phyloP scores from a whole-genome alignment of 2,797 vertebrate species.

The Pangasius larnaudii region DNA sequence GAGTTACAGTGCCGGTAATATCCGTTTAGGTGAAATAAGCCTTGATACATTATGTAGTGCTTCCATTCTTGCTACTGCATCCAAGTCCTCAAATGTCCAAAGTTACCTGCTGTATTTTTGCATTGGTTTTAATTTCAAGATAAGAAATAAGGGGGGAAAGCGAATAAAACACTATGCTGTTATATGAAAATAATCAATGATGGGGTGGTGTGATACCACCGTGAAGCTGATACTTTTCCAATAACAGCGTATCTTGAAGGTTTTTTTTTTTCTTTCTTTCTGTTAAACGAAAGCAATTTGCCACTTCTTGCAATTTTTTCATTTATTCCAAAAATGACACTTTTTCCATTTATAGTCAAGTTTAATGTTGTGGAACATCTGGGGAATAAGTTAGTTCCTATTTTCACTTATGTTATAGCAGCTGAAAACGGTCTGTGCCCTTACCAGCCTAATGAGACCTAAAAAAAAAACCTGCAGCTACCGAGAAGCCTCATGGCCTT shows the following conservation, averaged over 20 bases:
- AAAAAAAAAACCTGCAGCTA: slow-evolving; percentile 7
- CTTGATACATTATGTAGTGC: slow-evolving; percentile 3
- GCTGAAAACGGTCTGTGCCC: neutral
- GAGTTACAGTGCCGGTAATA: slow-evolving; percentile 56
- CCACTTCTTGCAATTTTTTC: neutral
- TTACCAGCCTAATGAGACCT: neutral
- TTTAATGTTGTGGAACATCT: neutral
- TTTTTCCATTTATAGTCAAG: neutral
- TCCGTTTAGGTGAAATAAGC: slow-evolving; percentile 52
- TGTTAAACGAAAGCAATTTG: neutral
- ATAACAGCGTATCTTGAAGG: neutral
- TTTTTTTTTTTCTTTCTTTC: neutral
- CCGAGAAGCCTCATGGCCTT: neutral
- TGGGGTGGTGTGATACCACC: neutral
- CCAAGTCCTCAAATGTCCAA: neutral
- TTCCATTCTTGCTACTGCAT: neutral
- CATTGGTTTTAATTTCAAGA: neutral
- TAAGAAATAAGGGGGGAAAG: neutral
- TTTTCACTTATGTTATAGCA: slow-evolving; percentile 3
- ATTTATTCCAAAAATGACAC: neutral
- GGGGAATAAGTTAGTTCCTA: neutral
- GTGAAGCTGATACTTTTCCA: neutral
- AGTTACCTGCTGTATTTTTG: neutral
- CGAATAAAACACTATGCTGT: neutral
- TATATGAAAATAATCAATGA: neutral